Conservation (phyloP, 2,797 vertebrate genomes). For the Paramormyrops hopkinsi region DNA sequence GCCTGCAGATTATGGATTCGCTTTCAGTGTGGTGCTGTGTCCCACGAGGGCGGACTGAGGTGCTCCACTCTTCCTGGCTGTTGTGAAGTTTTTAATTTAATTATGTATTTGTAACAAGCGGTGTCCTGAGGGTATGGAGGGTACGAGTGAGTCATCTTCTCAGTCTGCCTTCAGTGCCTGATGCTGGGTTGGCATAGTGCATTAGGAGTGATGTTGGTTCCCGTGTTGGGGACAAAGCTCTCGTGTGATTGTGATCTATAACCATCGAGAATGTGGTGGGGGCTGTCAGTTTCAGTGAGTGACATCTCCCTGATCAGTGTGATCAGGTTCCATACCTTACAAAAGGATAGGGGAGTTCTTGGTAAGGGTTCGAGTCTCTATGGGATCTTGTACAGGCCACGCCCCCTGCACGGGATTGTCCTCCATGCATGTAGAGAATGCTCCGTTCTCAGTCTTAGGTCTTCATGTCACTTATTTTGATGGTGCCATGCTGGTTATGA, state of each 20-base stretch:
- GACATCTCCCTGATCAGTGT: background rate
- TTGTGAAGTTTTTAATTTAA: background rate
- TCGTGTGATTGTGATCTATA: background rate
- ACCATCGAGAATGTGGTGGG: background rate
- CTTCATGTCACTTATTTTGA: background rate
- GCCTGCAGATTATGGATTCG: too few relatives aligned
- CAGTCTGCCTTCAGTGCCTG: background rate
- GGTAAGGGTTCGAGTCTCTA: background rate
- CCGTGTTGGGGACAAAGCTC: background rate
- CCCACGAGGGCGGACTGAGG: background rate
- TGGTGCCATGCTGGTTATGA: background rate
- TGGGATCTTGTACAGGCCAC: background rate
- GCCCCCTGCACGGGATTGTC: background rate
- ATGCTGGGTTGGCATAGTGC: background rate
- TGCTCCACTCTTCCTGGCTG: background rate
- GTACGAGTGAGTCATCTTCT: background rate
- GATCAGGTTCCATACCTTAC: background rate
- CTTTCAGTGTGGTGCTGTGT: background rate
- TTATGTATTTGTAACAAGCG: background rate
- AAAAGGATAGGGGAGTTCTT: background rate
- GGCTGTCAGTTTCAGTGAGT: background rate
- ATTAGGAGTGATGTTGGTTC: background rate
- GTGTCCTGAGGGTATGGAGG: background rate
- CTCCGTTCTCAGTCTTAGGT: background rate
- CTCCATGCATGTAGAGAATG: background rate